A percentile compares a stretch with the other conserved stretches of the same genome.
Evolutionary conservation across 2,113 vertebrate species (phyloP).

Genomic region (Lynx canadensis): DNA sequence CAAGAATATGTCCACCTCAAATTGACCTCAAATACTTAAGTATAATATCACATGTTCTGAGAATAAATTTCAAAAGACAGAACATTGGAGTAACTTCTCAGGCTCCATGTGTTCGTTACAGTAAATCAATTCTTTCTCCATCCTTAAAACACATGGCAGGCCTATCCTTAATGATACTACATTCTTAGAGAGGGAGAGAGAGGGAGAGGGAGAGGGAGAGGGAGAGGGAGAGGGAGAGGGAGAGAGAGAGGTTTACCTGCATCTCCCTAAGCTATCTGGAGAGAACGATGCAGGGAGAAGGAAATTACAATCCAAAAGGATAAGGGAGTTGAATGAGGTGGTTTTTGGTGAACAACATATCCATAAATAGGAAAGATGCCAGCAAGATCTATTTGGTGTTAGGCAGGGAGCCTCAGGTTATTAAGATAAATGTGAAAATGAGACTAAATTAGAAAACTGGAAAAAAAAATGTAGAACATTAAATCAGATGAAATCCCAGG

Average conservation of each 20-base stretch:
- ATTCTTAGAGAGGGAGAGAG: neutral
- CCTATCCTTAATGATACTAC: neutral
- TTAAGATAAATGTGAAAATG: slow-evolving; percentile 61
- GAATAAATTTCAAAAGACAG: neutral
- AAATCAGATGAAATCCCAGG: slow-evolving; percentile 45
- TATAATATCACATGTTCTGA: neutral
- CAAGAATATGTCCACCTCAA: neutral
- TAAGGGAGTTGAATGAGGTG: neutral
- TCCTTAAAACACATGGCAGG: neutral
- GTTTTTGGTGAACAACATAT: neutral
- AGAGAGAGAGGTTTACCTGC: neutral
- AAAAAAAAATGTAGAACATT: neutral
- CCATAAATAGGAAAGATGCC: neutral
- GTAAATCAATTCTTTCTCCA: neutral
- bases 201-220: fast-evolving
- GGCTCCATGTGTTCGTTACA: neutral
- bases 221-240: no score
- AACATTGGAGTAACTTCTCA: neutral
- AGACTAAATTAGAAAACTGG: slow-evolving; percentile 51
- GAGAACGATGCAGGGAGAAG: neutral
- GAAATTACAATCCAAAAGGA: neutral
- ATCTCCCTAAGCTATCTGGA: neutral
- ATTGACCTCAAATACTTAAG: neutral
- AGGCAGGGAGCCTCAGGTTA: neutral
- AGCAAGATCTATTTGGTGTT: neutral